A percentile compares a stretch with the other conserved stretches of the same genome.
Conservation (phyloP, 2,113 vertebrate genomes). For the Dasypus novemcinctus region DNA sequence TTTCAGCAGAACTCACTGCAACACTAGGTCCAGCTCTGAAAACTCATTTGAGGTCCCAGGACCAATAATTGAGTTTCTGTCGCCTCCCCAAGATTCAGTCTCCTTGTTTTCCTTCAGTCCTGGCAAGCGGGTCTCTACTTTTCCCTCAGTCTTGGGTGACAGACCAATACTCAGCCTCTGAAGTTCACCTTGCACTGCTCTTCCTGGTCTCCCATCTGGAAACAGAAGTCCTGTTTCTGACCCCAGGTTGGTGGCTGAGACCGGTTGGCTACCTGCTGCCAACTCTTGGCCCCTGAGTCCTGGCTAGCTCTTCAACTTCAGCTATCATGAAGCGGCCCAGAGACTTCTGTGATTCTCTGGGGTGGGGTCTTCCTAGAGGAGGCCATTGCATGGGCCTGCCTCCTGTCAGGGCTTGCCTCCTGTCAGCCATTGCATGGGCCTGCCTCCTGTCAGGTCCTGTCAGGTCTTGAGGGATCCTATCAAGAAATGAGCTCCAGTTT, state of each 20-base stretch:
- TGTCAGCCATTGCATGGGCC: neutral
- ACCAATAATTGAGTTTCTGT: neutral
- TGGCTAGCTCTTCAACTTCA: neutral
- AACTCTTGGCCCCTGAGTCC: neutral
- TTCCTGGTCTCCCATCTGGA: neutral
- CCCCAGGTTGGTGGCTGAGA: neutral
- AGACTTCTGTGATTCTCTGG: no score
- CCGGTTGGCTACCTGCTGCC: fast-evolving
- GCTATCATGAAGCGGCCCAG: fast-evolving
- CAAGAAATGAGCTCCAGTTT: neutral
- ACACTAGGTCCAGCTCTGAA: neutral
- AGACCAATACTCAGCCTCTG: no score
- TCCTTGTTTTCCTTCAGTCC: neutral
- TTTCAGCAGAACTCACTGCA: neutral
- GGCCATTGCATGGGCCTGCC: neutral
- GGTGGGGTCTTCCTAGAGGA: fast-evolving
- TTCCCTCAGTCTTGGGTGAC: neutral
- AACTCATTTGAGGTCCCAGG: neutral
- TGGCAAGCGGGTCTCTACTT: neutral
- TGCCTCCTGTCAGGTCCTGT: neutral
- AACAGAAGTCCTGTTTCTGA: neutral
- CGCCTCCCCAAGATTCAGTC: neutral
- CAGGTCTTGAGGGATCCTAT: no score
- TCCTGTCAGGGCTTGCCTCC: no score
- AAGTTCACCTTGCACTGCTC: no score